Evolutionary conservation across 2,888 invertebrate species (phyloP).

Genomic region (Miltochrista miniata): DNA sequence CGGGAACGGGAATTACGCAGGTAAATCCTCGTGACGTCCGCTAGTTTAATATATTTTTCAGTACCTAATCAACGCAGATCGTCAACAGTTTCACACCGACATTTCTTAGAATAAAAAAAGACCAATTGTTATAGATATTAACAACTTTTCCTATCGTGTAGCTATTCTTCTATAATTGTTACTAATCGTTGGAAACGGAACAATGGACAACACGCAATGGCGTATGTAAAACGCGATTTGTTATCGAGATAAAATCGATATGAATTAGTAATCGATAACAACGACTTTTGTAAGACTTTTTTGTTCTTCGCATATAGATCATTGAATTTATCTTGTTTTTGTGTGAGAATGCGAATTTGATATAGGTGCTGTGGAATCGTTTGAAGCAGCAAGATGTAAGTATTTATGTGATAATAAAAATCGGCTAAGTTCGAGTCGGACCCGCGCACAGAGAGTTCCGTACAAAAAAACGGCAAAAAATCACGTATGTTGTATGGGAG

Average conservation of each 20-base stretch:
- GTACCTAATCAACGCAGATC: neutral
- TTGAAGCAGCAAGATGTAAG: too few relatives aligned
- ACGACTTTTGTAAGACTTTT: slow-evolving; percentile 26
- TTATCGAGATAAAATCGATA: slow-evolving; percentile 41
- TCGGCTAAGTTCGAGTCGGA: too few relatives aligned
- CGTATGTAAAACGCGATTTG: slow-evolving; percentile 51
- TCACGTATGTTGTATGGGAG: too few relatives aligned
- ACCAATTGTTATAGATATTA: slow-evolving; percentile 44
- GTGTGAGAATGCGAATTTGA: neutral
- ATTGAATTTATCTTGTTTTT: slow-evolving; percentile 10
- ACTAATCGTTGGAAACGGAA: slow-evolving; percentile 68
- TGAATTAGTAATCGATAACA: slow-evolving; percentile 19
- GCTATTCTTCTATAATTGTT: slow-evolving; percentile 66
- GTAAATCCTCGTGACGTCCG: too few relatives aligned
- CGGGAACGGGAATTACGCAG: too few relatives aligned
- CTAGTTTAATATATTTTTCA: too few relatives aligned
- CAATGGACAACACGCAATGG: slow-evolving; percentile 43
- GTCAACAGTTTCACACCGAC: slow-evolving; percentile 5
- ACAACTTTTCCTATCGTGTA: slow-evolving; percentile 46
- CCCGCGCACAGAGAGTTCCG: too few relatives aligned
- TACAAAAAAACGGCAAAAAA: too few relatives aligned
- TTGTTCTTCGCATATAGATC: slow-evolving; percentile 24
- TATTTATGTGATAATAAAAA: too few relatives aligned
- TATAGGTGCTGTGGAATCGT: neutral
- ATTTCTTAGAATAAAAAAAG: slow-evolving; percentile 33